These are phyloP conservation scores for Leptopilina myrica DNA, from an alignment of 2,888 invertebrate genomes.

Conservation along the genomic window DNA sequence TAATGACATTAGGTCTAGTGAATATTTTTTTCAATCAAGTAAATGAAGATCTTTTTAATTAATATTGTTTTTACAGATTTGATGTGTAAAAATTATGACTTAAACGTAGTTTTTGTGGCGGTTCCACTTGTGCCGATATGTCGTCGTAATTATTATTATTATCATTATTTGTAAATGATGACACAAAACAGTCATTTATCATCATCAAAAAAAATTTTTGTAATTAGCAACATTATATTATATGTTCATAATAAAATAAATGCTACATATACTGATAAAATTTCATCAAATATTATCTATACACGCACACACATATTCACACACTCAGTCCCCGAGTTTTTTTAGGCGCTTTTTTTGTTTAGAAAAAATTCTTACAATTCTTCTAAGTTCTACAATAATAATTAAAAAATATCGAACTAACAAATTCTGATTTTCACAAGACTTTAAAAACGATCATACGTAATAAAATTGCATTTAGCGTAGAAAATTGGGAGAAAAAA, in stretches of 20 bases:
- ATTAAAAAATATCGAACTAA: slow-evolving; percentile 22
- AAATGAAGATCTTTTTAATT: too few relatives aligned
- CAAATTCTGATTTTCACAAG: slow-evolving; percentile 5
- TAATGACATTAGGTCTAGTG: too few relatives aligned
- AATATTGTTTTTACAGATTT: too few relatives aligned
- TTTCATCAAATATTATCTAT: slow-evolving; percentile 58
- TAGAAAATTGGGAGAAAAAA: slow-evolving; percentile 29
- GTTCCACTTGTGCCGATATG: neutral
- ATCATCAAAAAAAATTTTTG: slow-evolving; percentile 48
- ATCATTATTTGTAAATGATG: slow-evolving; percentile 7
- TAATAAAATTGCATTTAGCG: slow-evolving; percentile 35
- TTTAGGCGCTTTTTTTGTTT: slow-evolving; percentile 60
- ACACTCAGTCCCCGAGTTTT: slow-evolving; percentile 52
- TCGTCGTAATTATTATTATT: neutral
- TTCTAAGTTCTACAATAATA: slow-evolving; percentile 13
- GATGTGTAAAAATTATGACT: too few relatives aligned
- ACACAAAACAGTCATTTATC: slow-evolving; percentile 52
- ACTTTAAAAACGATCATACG: slow-evolving; percentile 2
- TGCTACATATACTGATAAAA: slow-evolving; percentile 74
- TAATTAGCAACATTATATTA: slow-evolving; percentile 60
- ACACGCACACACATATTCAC: neutral
- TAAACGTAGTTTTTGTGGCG: neutral
- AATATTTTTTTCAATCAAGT: too few relatives aligned
- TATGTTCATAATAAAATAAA: slow-evolving; percentile 76
- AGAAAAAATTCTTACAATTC: slow-evolving; percentile 56